Base-by-base conservation (phyloP, 2,113 vertebrate species). In the Xiphophorus hellerii region DNA sequence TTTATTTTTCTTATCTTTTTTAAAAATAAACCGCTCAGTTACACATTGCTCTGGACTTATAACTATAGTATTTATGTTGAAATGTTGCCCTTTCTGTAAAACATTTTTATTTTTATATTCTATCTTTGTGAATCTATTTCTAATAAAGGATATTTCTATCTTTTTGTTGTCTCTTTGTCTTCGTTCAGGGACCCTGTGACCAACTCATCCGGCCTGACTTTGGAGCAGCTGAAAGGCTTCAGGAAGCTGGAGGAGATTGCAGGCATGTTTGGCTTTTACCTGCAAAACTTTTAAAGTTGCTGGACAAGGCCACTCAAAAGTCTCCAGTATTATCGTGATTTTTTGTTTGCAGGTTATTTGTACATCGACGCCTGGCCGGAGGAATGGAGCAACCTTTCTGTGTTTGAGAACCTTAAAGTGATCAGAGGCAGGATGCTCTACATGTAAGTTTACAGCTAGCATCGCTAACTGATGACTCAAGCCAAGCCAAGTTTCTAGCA, bases 311-410 rank as follows among this genome's bases (percentile, higher is more conserved):
- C 10, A 64, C 30, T 54, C 37, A 8, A 0, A 67, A 48, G 27
- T 66, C 37, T 4, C 67, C 13, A 42, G 20, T 66, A 7, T 67
- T 0, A 35, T 28, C 58, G 33, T 79, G 42, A 28, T 69, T 71
- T 44, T 28, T 67, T 8, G n/a, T 27, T 1, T 70, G 25, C 92
- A 99, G 98, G 97, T 22, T 99, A 96, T 89, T 90, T 99, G 73
- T 98, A 98, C 90, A 96, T 99, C 29, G 96, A 97, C 0, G 94
- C 95, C 0, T 99, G 98, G 98, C 96, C 97, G 0, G 90, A 94
- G 0, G 88, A 84, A 74, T 82, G 93, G 88, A 73, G 78, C 20
- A 86, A 96, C 87, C 93, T 99, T 79, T 90, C 90, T 0, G 94
- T 96, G 68, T 99, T 99, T 93, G 96, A 97, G 80, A 99, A 97